Conservation (phyloP, 2,113 vertebrate species). For the Stegostoma tigrinum region DNA sequence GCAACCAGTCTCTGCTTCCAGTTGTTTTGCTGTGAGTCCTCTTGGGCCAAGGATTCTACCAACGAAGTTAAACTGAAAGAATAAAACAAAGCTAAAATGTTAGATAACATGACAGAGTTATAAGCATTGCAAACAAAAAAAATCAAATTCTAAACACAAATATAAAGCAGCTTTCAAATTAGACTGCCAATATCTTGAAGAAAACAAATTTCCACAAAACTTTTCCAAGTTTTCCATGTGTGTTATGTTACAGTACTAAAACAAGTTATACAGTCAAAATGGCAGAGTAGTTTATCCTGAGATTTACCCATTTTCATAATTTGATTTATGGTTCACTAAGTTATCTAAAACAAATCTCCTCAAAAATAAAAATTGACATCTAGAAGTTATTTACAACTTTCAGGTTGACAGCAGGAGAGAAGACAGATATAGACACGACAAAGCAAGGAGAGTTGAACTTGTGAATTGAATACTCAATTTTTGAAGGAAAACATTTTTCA, state of each 20-base stretch:
- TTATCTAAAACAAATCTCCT: not conserved
- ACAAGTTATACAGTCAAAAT: not conserved
- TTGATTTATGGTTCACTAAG: not conserved
- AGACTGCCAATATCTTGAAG: not conserved
- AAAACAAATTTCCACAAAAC: not conserved
- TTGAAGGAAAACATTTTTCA: not conserved
- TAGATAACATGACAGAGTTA: not conserved
- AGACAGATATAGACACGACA: not conserved
- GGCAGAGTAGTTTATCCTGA: not conserved
- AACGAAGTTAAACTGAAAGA: slow-evolving; percentile 68
- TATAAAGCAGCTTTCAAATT: not conserved
- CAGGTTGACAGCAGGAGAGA: too few relatives aligned
- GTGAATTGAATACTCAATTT: not conserved
- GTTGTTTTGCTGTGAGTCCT: slow-evolving; percentile 70
- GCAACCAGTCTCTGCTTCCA: slow-evolving; percentile 71
- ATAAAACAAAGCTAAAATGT: not conserved
- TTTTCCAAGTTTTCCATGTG: not conserved
- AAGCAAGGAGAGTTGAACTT: not conserved
- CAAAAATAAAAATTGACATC: not conserved
- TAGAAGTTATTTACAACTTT: not conserved
- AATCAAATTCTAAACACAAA: not conserved
- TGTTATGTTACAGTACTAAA: not conserved
- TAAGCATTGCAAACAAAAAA: not conserved
- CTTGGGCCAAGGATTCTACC: slow-evolving; percentile 70
- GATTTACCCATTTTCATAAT: not conserved